phyloP scores from a whole-genome alignment of 2,888 invertebrate genomes.

The Nemapogon koenigi region DNA sequence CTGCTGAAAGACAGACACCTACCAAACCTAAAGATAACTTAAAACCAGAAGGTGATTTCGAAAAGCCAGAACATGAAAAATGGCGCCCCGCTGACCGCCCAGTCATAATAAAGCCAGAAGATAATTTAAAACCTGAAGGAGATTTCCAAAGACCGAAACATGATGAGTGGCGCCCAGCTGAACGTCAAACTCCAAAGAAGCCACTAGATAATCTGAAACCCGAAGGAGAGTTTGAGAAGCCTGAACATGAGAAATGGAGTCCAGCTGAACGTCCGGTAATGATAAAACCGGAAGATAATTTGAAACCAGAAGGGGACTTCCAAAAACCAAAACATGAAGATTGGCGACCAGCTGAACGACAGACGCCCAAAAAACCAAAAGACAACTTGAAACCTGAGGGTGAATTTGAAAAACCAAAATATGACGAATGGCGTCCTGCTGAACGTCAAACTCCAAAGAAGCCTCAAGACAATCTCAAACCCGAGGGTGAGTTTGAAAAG shows the following conservation, averaged over 20 bases:
- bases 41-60: constrained; percentile 62
- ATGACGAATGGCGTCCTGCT: constrained; percentile 37
- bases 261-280: constrained; percentile 39
- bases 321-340: constrained; percentile 29
- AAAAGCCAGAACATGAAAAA: constrained; percentile 29
- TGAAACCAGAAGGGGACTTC: constrained; percentile 50
- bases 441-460: constrained; percentile 34
- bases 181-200: constrained; percentile 28
- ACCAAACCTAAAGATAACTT: constrained; percentile 67
- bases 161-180: constrained; percentile 26
- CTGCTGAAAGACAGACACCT: constrained; percentile 46
- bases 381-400: constrained; percentile 56
- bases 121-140: constrained; percentile 58
- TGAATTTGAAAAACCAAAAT: constrained; percentile 37
- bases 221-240: constrained; percentile 46
- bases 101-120: constrained; percentile 44
- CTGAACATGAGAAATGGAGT: constrained; percentile 31
- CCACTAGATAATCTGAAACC: constrained; percentile 53
- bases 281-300: constrained; percentile 45
- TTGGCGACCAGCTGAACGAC: constrained; percentile 30
- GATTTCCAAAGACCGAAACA: constrained; percentile 38
- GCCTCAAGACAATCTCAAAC: constrained; percentile 34
- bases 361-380: constrained; percentile 25
- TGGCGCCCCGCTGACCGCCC: constrained; percentile 39
- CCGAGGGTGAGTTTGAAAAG: constrained; percentile 40